phyloP scores from a whole-genome alignment of 1,140 invertebrate species.

The Drosophila pallidifrons region DNA sequence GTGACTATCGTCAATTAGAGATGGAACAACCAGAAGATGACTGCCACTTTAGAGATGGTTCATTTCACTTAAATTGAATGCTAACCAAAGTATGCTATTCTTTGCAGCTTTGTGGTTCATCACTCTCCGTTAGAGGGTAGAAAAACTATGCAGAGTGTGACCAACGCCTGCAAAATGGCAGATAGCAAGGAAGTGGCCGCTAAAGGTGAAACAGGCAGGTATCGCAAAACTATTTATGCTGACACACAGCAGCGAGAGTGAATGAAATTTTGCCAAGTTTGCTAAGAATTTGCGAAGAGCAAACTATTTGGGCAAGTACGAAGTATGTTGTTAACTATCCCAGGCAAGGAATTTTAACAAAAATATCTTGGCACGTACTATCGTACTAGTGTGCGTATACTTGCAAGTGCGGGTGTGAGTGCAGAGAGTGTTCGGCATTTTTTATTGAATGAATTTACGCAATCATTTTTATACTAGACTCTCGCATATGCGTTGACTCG shows the following conservation, averaged over 20 bases:
- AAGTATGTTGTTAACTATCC: constrained; percentile 4
- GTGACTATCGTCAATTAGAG: constrained; percentile 1
- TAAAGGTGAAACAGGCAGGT: background rate
- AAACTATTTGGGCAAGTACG: constrained; percentile 6
- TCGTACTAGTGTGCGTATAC: too few species aligned
- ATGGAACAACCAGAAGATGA: background rate
- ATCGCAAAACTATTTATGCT: constrained; percentile 9
- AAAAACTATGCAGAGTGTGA: constrained; percentile 1
- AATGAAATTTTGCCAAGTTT: background rate
- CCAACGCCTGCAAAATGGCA: background rate
- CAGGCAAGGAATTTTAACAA: background rate
- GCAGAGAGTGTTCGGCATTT: background rate
- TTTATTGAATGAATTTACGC: constrained; percentile 9
- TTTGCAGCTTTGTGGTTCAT: too few species aligned
- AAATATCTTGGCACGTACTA: background rate
- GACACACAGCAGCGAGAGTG: background rate
- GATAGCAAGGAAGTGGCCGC: background rate
- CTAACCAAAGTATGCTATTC: too few species aligned
- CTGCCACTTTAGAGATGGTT: too few species aligned
- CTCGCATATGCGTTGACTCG: background rate
- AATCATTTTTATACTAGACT: constrained; percentile 6
- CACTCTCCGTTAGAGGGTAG: too few species aligned
- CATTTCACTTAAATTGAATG: too few species aligned
- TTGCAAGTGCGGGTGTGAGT: too few species aligned
- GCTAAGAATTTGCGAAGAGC: constrained; percentile 2